Evolutionary conservation across 2,113 vertebrate genomes (phyloP), one percentile per base, ranked within the genome.

Genomic region (Nerophis ophidion): DNA sequence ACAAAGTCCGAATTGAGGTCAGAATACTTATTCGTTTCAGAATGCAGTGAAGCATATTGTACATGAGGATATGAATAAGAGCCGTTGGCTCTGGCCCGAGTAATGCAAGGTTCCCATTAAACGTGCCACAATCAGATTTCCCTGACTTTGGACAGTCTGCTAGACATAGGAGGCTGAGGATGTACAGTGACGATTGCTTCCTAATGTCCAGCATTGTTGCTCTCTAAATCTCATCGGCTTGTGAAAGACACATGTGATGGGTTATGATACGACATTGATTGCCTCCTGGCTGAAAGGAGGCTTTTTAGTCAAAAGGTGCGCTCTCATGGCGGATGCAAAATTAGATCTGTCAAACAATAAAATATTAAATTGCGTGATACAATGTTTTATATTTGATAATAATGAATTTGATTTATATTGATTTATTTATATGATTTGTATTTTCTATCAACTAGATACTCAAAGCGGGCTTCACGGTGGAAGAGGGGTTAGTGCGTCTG

Each of bases 11-110:
- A 54, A 54, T 54, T 54, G 52, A 36, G 34, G 52, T 52, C 52
- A 54, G 52, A 35, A 5, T 14, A 36, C 52, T 36, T 54, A 14
- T 36, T 54, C 34, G 10, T 38, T 5, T n/a, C 35, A 36, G 52
- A 54, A 54, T 14, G 34, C 52, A 54, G 7, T n/a, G 34, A 54
- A 54, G 52, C 52, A 54, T 5, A n/a, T n/a, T n/a, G n/a, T n/a
- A 54, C 34, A 54, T n/a, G 52, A 36, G 34, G 52, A 54, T 54
- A 54, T 54, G 52, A 54, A 54, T 38, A 16, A 5, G 52, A 54
- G 53, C 35, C 53, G 15, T 36, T 55, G 35, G 53, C 53, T 9
- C 33, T 36, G 52, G 33, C 34, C 52, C 33, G n/a, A 16, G 34
- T 54, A 38, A 54, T 54, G 35, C 16, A 34, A 7, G n/a, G 14